Evolutionary conservation across 2,113 vertebrate genomes (phyloP).

Genomic region (Toxostoma redivivum): DNA sequence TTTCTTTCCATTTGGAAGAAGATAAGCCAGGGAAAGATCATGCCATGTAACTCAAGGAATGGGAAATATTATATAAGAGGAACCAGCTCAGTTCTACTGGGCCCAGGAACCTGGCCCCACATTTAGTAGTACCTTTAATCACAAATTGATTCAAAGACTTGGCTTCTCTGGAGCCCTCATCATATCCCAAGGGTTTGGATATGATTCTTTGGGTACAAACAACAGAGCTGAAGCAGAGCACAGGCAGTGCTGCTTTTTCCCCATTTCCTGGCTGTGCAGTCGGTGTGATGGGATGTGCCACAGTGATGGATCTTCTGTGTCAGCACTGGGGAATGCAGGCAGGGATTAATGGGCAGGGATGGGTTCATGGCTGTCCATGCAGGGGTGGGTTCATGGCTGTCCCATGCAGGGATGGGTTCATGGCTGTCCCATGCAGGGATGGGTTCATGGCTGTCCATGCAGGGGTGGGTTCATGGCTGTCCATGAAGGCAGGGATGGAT

Average conservation of each 20-base stretch:
- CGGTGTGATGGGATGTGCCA: accelerated
- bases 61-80: neutral
- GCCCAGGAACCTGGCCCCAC: neutral
- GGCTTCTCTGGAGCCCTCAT: neutral
- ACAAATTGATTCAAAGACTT: neutral
- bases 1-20: neutral
- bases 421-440: neutral
- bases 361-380: neutral
- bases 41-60: neutral
- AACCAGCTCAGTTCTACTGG: neutral
- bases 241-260: neutral
- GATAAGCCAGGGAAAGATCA: neutral
- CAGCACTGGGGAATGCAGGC: neutral
- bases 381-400: neutral
- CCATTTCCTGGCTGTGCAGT: neutral
- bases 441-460: neutral
- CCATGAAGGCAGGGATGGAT: no score
- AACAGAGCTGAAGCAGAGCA: no score
- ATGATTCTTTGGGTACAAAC: neutral
- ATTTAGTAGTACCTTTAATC: neutral
- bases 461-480: no score
- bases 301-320: neutral
- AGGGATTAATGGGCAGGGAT: neutral
- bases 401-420: neutral
- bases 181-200: neutral